phyloP scores from a whole-genome alignment of 35 echinoderm and acorn worm genomes.

The Eucidaris tribuloides region DNA sequence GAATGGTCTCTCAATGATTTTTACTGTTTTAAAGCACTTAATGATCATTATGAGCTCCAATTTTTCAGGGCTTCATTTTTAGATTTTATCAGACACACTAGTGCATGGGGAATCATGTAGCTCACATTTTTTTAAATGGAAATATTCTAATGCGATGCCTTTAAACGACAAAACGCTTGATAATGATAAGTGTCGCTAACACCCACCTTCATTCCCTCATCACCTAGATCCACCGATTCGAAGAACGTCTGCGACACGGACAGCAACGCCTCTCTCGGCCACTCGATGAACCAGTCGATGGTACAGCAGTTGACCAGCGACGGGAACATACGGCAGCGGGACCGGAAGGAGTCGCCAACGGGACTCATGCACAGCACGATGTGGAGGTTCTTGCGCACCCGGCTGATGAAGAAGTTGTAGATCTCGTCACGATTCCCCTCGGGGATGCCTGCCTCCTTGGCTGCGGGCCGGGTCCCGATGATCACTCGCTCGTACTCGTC shows the following conservation, averaged over 20 bases:
- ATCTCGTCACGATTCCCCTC: conserved; percentile 88
- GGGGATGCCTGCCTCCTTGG: conserved; percentile 83
- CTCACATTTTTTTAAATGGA: no score
- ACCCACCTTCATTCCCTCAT: conserved; percentile 84
- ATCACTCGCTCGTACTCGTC: conserved; percentile 94
- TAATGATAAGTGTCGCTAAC: no score
- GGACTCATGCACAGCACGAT: conserved; percentile 99
- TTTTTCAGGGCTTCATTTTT: no score
- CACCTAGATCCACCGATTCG: conserved; percentile 78
- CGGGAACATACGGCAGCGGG: conserved; percentile 94
- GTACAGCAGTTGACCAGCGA: conserved; percentile 97
- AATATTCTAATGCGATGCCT: no score
- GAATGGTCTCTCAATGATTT: no score
- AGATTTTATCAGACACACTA: no score
- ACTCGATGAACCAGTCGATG: conserved; percentile 98
- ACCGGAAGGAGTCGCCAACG: conserved; percentile 82
- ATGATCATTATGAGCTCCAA: no score
- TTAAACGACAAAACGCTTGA: no score
- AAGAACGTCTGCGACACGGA: conserved; percentile 92
- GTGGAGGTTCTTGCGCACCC: conserved; percentile 93
- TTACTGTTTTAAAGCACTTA: no score
- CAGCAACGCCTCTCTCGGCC: conserved; percentile 90
- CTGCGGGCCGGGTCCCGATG: conserved; percentile 72
- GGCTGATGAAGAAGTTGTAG: conserved; percentile 95
- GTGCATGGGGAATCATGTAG: no score